Base-by-base conservation (phyloP, 35 echinoderm and acorn worm species). In the Heliocidaris erythrogramma region DNA sequence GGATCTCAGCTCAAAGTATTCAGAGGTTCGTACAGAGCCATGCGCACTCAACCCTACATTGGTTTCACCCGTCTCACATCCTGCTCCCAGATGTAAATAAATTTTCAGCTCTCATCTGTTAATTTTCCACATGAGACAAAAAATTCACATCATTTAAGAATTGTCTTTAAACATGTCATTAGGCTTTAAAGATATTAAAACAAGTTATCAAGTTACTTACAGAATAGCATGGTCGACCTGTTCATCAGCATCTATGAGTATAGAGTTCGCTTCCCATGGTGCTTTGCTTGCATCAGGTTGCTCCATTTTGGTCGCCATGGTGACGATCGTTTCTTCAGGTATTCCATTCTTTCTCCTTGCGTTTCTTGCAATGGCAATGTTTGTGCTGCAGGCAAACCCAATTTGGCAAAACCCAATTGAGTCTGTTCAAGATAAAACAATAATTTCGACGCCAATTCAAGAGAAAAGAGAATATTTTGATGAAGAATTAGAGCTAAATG, bases 261-360 rank as follows among this genome's bases (percentile, higher is more conserved):
- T 0, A 30, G 27, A 94, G 53, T 96, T 90, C 13, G 12, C 94
- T 86, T 98, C 97, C 97, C 97, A 98, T 2, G 96, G 85, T 56
- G 94, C 95, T 86, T 94, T 96, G n/a, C 48, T 96, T 16, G 59
- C 47, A 93, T 97, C 93, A n/a, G 97, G 97, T 85, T 52, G 92
- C 94, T 98, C 97, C 32, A 98, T 65, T 61, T 91, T 98, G 16
- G 69, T 94, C 18, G 95, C 94, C 97, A 98, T 98, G 91, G 53
- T 94, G 16, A 91, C 56, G 49, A 97, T 95, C 9, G 97, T 98
- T 52, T 98, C 95, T 53, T 96, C 56, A 17, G 96, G 90, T 71
- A 98, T 92, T 27, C 49, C 88, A 12, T 90, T 48, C n/a, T 53
- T 88, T 92, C 97, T 92, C 0, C 87, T 48, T 4, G 24, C 49